These are phyloP conservation scores for Myioborus miniatus DNA, from an alignment of 2,797 vertebrate species.

Conservation along the genomic window DNA sequence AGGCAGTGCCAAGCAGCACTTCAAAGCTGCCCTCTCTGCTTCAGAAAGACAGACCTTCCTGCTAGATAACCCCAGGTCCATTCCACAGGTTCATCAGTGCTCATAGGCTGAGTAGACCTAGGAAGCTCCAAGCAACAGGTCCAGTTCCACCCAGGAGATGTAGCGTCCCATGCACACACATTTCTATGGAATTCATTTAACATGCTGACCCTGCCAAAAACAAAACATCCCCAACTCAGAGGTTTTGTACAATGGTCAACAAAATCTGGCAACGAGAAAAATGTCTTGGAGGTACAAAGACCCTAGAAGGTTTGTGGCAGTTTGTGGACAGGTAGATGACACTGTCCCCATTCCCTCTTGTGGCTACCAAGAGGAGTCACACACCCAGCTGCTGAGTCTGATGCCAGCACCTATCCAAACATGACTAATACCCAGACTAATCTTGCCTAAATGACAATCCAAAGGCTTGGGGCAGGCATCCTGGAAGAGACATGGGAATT, in stretches of 20 bases:
- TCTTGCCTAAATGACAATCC: background rate
- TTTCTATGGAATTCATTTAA: background rate
- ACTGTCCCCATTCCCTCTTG: fast-evolving
- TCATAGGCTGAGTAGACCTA: background rate
- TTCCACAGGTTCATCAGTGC: background rate
- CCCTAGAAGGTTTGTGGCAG: background rate
- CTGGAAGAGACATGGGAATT: background rate
- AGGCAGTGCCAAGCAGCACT: background rate
- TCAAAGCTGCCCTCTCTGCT: conserved; percentile 47
- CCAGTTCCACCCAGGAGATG: background rate
- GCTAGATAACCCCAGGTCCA: background rate
- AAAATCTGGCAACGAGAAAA: background rate
- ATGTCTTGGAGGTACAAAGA: background rate
- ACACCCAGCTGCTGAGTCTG: background rate
- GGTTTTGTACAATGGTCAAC: background rate
- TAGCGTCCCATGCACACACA: background rate
- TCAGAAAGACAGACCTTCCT: conserved; percentile 38
- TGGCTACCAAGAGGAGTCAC: background rate
- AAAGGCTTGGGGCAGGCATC: fast-evolving
- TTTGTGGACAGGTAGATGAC: background rate
- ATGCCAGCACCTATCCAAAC: background rate
- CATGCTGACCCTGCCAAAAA: background rate
- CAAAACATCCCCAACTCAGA: background rate
- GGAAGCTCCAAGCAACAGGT: background rate
- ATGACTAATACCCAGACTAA: background rate